phyloP scores from a whole-genome alignment of 2,113 vertebrate species.

The Prionailurus bengalensis region DNA sequence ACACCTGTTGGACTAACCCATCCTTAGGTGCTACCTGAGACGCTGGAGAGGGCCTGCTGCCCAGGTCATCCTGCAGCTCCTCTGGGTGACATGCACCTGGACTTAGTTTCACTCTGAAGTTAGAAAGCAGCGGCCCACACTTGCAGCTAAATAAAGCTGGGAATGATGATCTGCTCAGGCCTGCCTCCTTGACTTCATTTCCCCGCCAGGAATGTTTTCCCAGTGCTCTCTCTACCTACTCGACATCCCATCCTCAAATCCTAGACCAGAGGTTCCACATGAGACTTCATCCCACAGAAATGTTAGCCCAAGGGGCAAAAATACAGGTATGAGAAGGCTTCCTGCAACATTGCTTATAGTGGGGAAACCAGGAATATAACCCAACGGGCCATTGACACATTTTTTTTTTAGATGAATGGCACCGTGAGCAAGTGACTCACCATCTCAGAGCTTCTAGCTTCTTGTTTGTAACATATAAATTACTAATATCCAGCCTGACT shows the following conservation, averaged over 20 bases:
- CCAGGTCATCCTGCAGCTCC: background rate
- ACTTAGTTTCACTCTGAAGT: constrained; percentile 23
- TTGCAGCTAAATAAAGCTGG: background rate
- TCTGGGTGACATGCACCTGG: background rate
- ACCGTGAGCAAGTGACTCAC: background rate
- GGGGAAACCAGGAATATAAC: background rate
- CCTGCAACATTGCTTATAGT: background rate
- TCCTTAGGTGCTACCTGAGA: fast-evolving
- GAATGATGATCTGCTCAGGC: fast-evolving
- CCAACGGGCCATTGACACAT: background rate
- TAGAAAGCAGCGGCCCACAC: constrained; percentile 17
- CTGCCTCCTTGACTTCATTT: background rate
- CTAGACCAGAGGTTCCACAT: background rate
- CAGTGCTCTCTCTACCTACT: background rate
- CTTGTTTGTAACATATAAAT: background rate
- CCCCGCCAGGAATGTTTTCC: background rate
- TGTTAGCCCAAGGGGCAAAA: background rate
- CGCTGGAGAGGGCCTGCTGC: fast-evolving
- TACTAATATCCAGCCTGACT: background rate
- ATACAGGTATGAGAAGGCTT: background rate
- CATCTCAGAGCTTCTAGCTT: background rate
- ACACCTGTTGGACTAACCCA: background rate
- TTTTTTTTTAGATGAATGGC: background rate
- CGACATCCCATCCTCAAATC: background rate
- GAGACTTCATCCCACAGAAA: background rate